phyloP scores from a whole-genome alignment of 64 coral and sea anemone species.

The Montipora foliosa region DNA sequence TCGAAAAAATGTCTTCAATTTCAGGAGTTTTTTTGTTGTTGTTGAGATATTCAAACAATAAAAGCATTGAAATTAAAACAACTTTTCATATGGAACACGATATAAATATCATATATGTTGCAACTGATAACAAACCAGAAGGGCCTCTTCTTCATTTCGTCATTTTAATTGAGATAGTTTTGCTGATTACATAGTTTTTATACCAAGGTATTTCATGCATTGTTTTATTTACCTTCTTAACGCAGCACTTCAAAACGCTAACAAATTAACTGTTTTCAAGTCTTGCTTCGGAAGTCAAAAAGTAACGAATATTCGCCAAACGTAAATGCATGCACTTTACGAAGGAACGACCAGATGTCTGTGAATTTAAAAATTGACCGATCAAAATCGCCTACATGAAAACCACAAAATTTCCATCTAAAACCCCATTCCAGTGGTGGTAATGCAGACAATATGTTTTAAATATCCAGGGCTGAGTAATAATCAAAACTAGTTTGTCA shows the following conservation, averaged over 20 bases:
- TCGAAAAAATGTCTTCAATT: too few relatives aligned
- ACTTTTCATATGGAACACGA: background rate
- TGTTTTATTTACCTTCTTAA: background rate
- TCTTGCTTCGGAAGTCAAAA: background rate
- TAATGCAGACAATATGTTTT: constrained; percentile 28
- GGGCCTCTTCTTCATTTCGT: background rate
- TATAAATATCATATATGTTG: background rate
- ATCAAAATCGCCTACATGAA: background rate
- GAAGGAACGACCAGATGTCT: constrained; percentile 11
- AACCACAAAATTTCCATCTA: constrained; percentile 27
- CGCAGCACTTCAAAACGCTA: background rate
- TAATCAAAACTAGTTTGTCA: background rate
- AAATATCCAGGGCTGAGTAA: background rate
- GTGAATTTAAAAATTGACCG: background rate
- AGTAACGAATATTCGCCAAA: background rate
- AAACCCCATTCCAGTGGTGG: constrained; percentile 1
- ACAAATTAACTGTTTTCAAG: background rate
- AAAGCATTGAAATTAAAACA: background rate
- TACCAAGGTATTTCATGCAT: constrained; percentile 15
- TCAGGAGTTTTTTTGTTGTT: too few relatives aligned
- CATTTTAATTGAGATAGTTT: constrained; percentile 13
- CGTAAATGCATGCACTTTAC: background rate
- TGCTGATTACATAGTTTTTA: background rate
- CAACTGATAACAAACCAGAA: background rate
- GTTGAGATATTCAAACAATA: too few relatives aligned